These are phyloP conservation scores for human (Homo sapiens) DNA, from an alignment of 2,113 vertebrate species.

Conservation along the genomic window DNA sequence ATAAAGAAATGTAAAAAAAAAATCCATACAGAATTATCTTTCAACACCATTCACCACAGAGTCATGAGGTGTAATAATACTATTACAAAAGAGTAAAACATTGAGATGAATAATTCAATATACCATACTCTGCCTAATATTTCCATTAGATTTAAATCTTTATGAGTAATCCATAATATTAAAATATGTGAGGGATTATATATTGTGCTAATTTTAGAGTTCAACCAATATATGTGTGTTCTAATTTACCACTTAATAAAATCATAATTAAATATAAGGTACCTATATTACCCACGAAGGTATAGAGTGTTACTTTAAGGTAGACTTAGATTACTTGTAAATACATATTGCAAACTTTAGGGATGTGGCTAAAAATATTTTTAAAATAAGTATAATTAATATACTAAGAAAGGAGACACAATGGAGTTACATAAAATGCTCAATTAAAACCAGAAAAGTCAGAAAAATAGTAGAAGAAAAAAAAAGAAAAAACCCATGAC, in stretches of 20 bases:
- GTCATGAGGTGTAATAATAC: not conserved
- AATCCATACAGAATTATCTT: not conserved
- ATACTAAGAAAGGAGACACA: slow-evolving; percentile 1
- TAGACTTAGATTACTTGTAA: not conserved
- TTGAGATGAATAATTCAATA: not conserved
- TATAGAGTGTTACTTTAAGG: not conserved
- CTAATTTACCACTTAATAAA: not conserved
- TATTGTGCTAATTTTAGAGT: not conserved
- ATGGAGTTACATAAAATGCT: not conserved
- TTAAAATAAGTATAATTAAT: not conserved
- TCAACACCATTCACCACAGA: not conserved
- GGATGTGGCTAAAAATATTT: not conserved
- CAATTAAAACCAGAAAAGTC: slow-evolving; percentile 5
- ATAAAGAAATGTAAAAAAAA: not conserved
- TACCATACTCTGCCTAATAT: not conserved
- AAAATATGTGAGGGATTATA: not conserved
- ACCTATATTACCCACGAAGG: not conserved
- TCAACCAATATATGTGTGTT: not conserved
- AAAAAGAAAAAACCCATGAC: not conserved
- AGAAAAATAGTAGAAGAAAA: not conserved
- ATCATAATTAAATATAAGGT: not conserved
- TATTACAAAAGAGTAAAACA: not conserved
- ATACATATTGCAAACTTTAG: not conserved
- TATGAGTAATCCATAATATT: not conserved
- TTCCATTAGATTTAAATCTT: not conserved